A percentile compares a stretch with the other conserved stretches of the same genome.
phyloP scores from a whole-genome alignment of 2,113 vertebrate genomes.

The Nyctereutes procyonoides region DNA sequence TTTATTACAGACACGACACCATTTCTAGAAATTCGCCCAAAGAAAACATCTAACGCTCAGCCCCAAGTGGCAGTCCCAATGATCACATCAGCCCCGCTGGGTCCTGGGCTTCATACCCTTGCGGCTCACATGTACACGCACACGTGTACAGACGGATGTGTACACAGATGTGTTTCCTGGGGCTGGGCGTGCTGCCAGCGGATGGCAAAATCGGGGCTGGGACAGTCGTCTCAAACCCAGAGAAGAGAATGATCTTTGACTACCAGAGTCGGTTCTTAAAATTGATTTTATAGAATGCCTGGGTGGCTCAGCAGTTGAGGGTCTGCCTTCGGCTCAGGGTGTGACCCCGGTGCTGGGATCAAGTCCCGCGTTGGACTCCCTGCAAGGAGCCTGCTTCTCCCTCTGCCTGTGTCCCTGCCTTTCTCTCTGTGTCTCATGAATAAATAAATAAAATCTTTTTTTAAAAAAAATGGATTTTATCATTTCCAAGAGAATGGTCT shows the following conservation, averaged over 20 bases:
- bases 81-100: background rate
- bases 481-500: background rate
- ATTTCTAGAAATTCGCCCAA: constrained; percentile 39
- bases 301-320: no score
- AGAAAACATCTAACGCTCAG: constrained; percentile 16
- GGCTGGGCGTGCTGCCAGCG: background rate
- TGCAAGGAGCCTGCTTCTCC: no score
- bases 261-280: background rate
- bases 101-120: background rate
- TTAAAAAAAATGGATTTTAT: background rate
- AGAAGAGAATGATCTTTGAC: background rate
- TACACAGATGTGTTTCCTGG: background rate
- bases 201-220: background rate
- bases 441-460: no score
- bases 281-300: background rate
- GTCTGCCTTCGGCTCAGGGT: no score
- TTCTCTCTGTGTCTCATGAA: no score
- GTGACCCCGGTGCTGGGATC: no score
- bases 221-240: background rate
- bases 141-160: background rate
- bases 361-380: no score
- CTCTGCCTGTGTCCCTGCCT: no score
- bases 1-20: background rate
- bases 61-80: background rate
- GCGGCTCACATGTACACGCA: background rate